phyloP scores from a whole-genome alignment of 2,797 vertebrate species.

The Lutjanus campechanus region DNA sequence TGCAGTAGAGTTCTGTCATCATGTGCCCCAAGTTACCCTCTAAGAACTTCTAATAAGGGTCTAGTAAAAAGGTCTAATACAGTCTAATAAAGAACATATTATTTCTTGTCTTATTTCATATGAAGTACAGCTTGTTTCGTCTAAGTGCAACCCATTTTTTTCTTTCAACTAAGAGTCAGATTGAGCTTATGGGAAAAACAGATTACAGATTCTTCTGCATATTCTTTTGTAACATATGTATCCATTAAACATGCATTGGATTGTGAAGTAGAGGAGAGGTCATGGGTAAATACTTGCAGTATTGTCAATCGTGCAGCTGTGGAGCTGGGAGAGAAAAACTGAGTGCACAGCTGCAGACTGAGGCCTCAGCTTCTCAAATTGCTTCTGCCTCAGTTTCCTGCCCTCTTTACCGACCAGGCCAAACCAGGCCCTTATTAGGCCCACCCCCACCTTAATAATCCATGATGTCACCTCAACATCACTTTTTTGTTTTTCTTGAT shows the following conservation, averaged over 20 bases:
- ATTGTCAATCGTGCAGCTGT: slow-evolving; percentile 75
- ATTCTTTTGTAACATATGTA: slow-evolving; percentile 34
- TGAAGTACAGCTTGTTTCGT: too few species aligned
- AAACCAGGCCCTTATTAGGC: slow-evolving; percentile 79
- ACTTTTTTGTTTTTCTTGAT: slow-evolving; percentile 65
- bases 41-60: too few species aligned
- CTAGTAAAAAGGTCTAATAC: too few species aligned
- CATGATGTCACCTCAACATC: slow-evolving; percentile 84
- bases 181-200: slow-evolving; percentile 2
- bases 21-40: too few species aligned
- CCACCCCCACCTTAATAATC: slow-evolving; percentile 81
- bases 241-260: slow-evolving; percentile 50
- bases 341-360: slow-evolving; percentile 83
- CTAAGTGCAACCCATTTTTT: too few species aligned
- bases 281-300: slow-evolving; percentile 75
- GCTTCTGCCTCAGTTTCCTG: slow-evolving; percentile 85
- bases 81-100: too few species aligned
- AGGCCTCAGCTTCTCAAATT: slow-evolving; percentile 85
- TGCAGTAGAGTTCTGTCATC: too few species aligned
- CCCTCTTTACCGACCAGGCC: slow-evolving; percentile 68
- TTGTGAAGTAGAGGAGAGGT: slow-evolving; percentile 77
- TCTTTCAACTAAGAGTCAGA: not conserved
- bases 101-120: too few species aligned
- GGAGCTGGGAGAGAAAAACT: slow-evolving; percentile 69
- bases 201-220: slow-evolving; percentile 12